Conservation (phyloP, 2,797 vertebrate genomes). For the Cuniculus paca region DNA sequence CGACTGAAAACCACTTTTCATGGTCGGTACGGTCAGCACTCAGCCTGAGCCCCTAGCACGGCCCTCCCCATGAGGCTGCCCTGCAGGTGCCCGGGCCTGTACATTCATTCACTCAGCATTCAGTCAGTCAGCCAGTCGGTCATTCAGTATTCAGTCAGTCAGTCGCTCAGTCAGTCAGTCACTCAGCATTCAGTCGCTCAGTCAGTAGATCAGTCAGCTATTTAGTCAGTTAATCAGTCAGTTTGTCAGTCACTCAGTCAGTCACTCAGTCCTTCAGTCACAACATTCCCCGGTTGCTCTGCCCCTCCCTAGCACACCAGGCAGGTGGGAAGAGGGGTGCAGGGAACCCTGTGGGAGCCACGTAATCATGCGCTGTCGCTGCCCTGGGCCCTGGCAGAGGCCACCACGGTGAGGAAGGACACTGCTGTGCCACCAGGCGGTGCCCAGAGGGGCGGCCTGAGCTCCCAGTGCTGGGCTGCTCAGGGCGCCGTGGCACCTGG, state of each 20-base stretch:
- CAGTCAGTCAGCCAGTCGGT: no score
- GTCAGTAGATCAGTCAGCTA: no score
- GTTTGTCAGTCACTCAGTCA: background rate
- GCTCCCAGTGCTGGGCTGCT: background rate
- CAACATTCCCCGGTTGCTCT: background rate
- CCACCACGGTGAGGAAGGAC: background rate
- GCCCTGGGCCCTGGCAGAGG: background rate
- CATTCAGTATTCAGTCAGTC: no score
- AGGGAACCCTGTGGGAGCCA: background rate
- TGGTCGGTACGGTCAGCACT: slow-evolving; percentile 1
- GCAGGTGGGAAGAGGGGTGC: background rate
- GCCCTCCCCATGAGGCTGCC: background rate
- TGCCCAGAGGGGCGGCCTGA: background rate
- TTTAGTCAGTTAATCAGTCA: no score
- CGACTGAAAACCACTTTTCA: background rate
- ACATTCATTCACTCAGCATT: background rate
- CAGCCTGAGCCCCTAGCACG: background rate
- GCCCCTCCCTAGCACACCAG: background rate
- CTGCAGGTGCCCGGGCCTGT: accelerated
- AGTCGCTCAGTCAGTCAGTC: no score
- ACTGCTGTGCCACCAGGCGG: background rate
- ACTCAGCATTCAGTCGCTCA: no score
- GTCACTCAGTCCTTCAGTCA: background rate
- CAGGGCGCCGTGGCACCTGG: background rate
- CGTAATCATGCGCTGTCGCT: background rate